These are phyloP conservation scores for Nerophis lumbriciformis DNA, from an alignment of 2,113 vertebrate species.

Conservation along the genomic window DNA sequence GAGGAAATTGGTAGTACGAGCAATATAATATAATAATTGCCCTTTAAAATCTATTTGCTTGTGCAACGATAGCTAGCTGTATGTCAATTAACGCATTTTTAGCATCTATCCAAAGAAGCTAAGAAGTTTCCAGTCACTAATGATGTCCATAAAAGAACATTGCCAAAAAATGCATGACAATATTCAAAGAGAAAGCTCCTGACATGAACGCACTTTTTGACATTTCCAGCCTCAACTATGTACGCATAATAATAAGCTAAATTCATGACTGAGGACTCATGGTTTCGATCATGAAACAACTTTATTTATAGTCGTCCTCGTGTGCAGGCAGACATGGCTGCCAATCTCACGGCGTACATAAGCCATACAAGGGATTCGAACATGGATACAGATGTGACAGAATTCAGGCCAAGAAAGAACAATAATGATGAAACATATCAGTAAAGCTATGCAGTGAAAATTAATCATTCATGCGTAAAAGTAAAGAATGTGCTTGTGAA, in stretches of 20 bases:
- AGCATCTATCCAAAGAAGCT: conserved; percentile 9
- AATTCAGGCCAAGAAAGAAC: conserved; percentile 38
- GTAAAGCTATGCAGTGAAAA: conserved; percentile 48
- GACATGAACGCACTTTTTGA: conserved; percentile 26
- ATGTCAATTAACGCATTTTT: conserved; percentile 4
- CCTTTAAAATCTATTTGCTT: too few relatives aligned
- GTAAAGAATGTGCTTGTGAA: conserved; percentile 51
- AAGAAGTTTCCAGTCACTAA: conserved; percentile 27
- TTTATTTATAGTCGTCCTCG: conserved; percentile 43
- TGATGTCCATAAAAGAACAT: conserved; percentile 4
- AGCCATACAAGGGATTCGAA: conserved; percentile 44
- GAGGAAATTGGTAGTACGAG: conserved; percentile 20
- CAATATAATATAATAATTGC: too few relatives aligned
- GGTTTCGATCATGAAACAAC: conserved; percentile 18
- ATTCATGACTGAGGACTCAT: conserved; percentile 29
- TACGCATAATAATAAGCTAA: conserved; percentile 32
- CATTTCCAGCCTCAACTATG: conserved; percentile 34
- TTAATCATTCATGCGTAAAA: conserved; percentile 60
- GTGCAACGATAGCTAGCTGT: background rate
- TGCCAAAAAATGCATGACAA: background rate
- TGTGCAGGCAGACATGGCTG: conserved; percentile 32
- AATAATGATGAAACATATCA: conserved; percentile 53
- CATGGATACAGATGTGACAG: conserved; percentile 40
- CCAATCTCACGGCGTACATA: conserved; percentile 36
- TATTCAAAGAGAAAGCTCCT: conserved; percentile 18